Evolutionary conservation across 2,113 vertebrate species (phyloP), one percentile per base, ranked within the genome.

Genomic region (Sylvilagus bachmani): DNA sequence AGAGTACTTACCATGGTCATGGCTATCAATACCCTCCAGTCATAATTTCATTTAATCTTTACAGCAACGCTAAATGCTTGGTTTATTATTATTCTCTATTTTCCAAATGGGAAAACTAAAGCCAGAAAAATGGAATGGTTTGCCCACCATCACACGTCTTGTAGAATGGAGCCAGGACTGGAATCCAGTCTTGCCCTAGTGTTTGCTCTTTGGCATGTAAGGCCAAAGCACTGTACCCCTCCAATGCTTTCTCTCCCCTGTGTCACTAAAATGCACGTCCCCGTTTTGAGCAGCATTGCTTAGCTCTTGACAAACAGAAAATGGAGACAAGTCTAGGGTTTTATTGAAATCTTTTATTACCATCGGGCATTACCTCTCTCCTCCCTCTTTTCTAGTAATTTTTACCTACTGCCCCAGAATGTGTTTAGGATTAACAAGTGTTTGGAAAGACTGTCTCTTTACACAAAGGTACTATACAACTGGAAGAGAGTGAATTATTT

Each of bases 401-500:
- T 96, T 95, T 95, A 93, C 81, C 92, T 90, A 67, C 70, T 92
- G 96, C 94, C 79, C 81, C 87, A 89, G 90, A 90, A 77, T 84
- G 11, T 93, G 70, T 92, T 96, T 94, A 92, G 89, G 75, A 97
- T 97, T 96, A 97, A 95, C 89, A 92, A 96, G 81, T 74, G 62
- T 96, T 96, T 96, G 22, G 67, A 90, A 88, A 95, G 80, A 96
- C 67, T 94, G 5, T 86, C 16, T 66, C 89, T 95, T 89, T 89
- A 85, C 91, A 92, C 90, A 95, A 49, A 86, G 85, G 85, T 92
- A 92, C 89, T 96, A 58, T 95, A 82, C 95, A 96, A 91, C 92
- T 97, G 75, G n/a, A 89, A 91, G 95, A 92, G 27, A 87, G 95
- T 97, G 89, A 97, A 94, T 97, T 95, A 97, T 97, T 97, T 71